Conservation (phyloP, 2,888 invertebrate species). For the Pammene fasciana region DNA sequence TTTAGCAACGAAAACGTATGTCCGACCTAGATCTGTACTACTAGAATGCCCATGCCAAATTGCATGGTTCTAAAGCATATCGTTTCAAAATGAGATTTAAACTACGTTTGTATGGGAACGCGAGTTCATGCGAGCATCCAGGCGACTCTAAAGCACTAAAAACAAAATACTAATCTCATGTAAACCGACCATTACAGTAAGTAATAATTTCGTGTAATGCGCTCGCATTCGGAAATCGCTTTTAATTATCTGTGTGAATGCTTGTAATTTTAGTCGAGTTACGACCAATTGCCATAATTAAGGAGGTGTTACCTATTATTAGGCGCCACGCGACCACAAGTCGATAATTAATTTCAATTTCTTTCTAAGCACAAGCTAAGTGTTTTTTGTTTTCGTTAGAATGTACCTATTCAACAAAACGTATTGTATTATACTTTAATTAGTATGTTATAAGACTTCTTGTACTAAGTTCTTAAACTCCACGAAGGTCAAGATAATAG, state of each 20-base stretch:
- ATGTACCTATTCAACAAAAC: not conserved
- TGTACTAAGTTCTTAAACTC: too few species aligned
- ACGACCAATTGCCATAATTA: constrained; percentile 23
- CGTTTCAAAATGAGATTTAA: too few species aligned
- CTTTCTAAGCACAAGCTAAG: not conserved
- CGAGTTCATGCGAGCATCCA: too few species aligned
- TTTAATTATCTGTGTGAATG: constrained; percentile 11
- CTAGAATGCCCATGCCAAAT: too few species aligned
- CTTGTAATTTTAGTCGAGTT: constrained; percentile 14
- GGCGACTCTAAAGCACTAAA: too few species aligned
- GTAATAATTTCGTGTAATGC: constrained; percentile 19
- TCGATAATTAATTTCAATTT: not conserved
- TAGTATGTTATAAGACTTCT: too few species aligned
- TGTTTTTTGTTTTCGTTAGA: not conserved
- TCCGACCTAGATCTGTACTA: too few species aligned
- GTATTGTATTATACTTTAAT: too few species aligned
- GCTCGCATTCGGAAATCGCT: not conserved
- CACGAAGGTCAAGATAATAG: too few species aligned
- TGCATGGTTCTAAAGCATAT: too few species aligned
- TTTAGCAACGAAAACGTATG: too few species aligned
- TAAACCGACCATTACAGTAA: not conserved
- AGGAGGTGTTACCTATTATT: not conserved
- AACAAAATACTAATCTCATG: not conserved
- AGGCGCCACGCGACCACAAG: constrained; percentile 4
- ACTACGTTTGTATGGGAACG: too few species aligned